Conservation (phyloP, 1,140 invertebrate species). For the Lerema accius region DNA sequence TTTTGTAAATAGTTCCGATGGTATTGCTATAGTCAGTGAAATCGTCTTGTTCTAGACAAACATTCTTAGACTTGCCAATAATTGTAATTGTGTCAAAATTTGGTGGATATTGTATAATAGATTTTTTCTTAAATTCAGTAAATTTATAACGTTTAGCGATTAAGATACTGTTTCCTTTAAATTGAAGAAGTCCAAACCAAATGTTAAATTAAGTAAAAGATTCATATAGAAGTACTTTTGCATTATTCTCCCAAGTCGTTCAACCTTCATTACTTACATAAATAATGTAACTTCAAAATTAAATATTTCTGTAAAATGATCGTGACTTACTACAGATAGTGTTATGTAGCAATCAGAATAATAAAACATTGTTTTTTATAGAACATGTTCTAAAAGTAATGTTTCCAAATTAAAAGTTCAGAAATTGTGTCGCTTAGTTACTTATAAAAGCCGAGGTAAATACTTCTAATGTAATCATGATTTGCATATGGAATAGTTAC, state of each 20-base stretch:
- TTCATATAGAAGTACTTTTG: constrained; percentile 12
- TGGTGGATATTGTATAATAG: constrained; percentile 15
- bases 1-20: constrained; percentile 55
- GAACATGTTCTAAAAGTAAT: neutral
- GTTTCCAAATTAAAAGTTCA: constrained; percentile 1
- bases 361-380: neutral
- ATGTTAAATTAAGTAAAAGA: constrained; percentile 42
- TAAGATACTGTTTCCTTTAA: constrained; percentile 36
- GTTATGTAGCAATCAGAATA: neutral
- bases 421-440: neutral
- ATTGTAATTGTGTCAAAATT: constrained; percentile 29
- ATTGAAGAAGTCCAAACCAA: constrained; percentile 45
- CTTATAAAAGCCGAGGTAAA: constrained; percentile 41
- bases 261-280: neutral
- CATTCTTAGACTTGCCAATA: constrained; percentile 39
- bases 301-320: neutral
- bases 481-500: constrained; percentile 63
- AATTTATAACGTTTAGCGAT: constrained; percentile 25
- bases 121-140: constrained; percentile 31
- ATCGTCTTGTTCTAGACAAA: neutral
- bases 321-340: neutral
- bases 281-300: neutral
- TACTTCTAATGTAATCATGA: constrained; percentile 41
- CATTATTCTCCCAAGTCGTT: neutral
- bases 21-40: constrained; percentile 27